phyloP scores from a whole-genome alignment of 2,113 vertebrate species.

The Orthonyx spaldingii region DNA sequence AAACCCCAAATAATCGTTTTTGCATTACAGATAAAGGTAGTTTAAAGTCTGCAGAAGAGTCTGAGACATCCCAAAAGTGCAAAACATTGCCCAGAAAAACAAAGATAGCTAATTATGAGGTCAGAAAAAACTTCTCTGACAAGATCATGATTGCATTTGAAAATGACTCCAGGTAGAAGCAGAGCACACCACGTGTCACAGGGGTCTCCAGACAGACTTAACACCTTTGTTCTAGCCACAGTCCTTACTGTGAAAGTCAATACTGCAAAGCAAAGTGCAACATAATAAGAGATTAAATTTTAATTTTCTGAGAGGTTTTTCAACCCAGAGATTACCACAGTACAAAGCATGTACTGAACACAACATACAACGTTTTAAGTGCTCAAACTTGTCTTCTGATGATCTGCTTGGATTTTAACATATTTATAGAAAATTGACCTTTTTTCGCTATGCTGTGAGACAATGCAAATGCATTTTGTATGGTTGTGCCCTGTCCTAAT shows the following conservation, averaged over 20 bases:
- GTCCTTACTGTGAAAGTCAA: background rate
- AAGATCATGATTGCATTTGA: background rate
- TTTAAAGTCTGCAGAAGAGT: background rate
- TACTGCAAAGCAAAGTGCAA: background rate
- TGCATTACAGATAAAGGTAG: background rate
- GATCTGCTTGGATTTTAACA: background rate
- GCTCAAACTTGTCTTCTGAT: background rate
- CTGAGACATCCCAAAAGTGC: background rate
- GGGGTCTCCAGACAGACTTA: background rate
- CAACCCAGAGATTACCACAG: background rate
- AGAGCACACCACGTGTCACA: background rate
- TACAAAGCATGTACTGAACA: background rate
- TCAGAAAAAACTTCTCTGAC: background rate
- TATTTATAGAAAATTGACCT: background rate
- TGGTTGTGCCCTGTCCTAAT: background rate
- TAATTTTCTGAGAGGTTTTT: background rate
- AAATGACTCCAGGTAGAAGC: background rate
- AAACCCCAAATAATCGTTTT: background rate
- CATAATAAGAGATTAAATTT: background rate
- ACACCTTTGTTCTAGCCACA: background rate
- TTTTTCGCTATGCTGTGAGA: background rate
- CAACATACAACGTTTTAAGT: background rate
- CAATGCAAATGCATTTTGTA: fast-evolving
- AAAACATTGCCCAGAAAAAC: background rate
- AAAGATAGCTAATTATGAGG: background rate